Evolutionary conservation across 1,140 invertebrate species (phyloP), one percentile per base, ranked within the genome.

Genomic region (Tetraneura akinire): DNA sequence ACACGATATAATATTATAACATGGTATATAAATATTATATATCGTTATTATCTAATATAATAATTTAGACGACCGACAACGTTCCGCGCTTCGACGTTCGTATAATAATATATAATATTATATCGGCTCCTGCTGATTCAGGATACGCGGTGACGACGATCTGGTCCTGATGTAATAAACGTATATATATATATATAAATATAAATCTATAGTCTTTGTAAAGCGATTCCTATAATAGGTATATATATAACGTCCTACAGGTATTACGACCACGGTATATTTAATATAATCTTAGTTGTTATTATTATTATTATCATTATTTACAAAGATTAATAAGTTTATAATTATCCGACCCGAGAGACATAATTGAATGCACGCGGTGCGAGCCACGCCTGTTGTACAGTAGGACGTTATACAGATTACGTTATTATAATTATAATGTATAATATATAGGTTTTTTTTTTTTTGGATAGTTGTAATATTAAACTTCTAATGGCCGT

Each of bases 261-360:
- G n/a, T n/a, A n/a, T 11, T 4, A 47, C 45, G 45, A 47, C 45
- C 1, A 47, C 45, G 45, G 32, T 37, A 37, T 37, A 4, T 37
- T 4, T 37, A 37, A 37, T 37, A 37, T 37, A 4, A 37, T 37
- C 32, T 3, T 37, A 37, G 32, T 37, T 37, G 26, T 60, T 32
- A 32, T 32, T 60, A 71, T 29, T 51, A 37, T 21, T 37, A 23
- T 57, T 76, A 10, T 76, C 21, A 23, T 60, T 76, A 76, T 76
- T 60, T 76, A 60, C 55, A 60, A 21, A 76, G 73, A 60, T 76
- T 76, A 76, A 76, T 76, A 60, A 60, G 73, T n/a, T 76, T 76
- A 60, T 76, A 76, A 76, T 76, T 76, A 76, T 14, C 55, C 37
- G 37, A 21, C 29, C 4, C 10, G 64, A 3, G 11, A 13, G 18